Base-by-base conservation (phyloP, 2,797 vertebrate species). In the Ctenopoma kingsleyae region DNA sequence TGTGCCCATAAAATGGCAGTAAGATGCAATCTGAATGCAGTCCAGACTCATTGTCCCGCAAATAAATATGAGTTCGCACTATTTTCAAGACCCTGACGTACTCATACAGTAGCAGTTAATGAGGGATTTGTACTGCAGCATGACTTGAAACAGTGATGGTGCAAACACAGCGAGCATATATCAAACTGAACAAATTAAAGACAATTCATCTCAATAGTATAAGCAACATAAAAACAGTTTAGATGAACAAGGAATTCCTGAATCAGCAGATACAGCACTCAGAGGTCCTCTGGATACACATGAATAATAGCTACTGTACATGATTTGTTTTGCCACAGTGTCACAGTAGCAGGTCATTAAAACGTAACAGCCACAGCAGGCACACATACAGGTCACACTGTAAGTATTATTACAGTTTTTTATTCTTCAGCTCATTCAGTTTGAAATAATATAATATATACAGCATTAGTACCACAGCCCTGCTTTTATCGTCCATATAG, bases 1-100 rank as follows among this genome's bases (percentile, higher is more conserved):
- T 41, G 11, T 36, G n/a, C 44, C 27, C 22, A 30, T 67, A 62
- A 53, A 66, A 38, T 36, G 8, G 16, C 56, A 58, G 47, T 9
- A n/a, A 40, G 64, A 75, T 7, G 2, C 50, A 20, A 16, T 27
- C 48, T 30, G 13, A 32, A 65, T 44, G 17, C 44, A 27, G 41
- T 22, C 57, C 48, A 23, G 11, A 27, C 8, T 57, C 27, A 22
- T 23, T 63, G 51, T 44, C 15, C 20, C 16, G 68, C 56, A 41
- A 68, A 74, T 44, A 17, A 30, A 59, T 27, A 52, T 8, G 8
- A 38, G 5, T 38, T 60, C 19, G 20, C n/a, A n/a, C 50, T 11
- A 22, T 41, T 47, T 20, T 48, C 22, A 44, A 46, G 25, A 23
- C 38, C 58, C 6, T 23, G 41, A n/a, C 44, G 27, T 5, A 12